Evolutionary conservation across 2,888 invertebrate species (phyloP).

Genomic region (Microdon myrmicae): DNA sequence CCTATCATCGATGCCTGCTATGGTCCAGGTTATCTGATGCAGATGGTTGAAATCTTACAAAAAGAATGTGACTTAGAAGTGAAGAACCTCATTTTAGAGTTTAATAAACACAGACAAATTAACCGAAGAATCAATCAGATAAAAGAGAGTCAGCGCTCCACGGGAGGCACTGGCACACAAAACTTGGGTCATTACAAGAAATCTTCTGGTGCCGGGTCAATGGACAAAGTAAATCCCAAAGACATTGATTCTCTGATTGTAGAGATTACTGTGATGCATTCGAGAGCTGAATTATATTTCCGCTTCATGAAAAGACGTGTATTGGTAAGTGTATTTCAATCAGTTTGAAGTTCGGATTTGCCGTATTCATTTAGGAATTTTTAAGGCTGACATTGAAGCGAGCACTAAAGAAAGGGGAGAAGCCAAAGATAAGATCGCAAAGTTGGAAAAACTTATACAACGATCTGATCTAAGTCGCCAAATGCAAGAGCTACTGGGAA

Average conservation of each 20-base stretch:
- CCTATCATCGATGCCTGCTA: slow-evolving; percentile 90
- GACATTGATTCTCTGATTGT: slow-evolving; percentile 87
- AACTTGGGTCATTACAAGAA: slow-evolving; percentile 63
- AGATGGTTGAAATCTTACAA: slow-evolving; percentile 79
- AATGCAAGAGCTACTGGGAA: slow-evolving; percentile 85
- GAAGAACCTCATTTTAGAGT: slow-evolving; percentile 74
- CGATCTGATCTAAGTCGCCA: slow-evolving; percentile 79
- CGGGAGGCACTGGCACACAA: slow-evolving; percentile 55
- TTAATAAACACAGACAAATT: slow-evolving; percentile 76
- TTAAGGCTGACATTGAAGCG: slow-evolving; percentile 74
- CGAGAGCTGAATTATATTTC: slow-evolving; percentile 89
- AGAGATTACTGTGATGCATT: slow-evolving; percentile 92
- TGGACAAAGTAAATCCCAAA: slow-evolving; percentile 79
- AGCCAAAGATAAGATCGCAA: slow-evolving; percentile 67
- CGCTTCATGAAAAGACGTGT: slow-evolving; percentile 84
- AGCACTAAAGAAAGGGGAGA: slow-evolving; percentile 69
- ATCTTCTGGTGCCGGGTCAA: slow-evolving; percentile 61
- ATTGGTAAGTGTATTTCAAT: slow-evolving; percentile 68
- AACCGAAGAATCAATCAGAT: slow-evolving; percentile 73
- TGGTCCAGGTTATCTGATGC: slow-evolving; percentile 80
- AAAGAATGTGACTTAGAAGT: slow-evolving; percentile 80
- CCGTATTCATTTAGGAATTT: slow-evolving; percentile 25
- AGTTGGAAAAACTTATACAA: slow-evolving; percentile 75
- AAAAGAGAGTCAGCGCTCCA: slow-evolving; percentile 70
- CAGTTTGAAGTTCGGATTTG: slow-evolving; percentile 7